These are phyloP conservation scores for Adelges cooleyi DNA, from an alignment of 1,140 invertebrate species.

Conservation along the genomic window DNA sequence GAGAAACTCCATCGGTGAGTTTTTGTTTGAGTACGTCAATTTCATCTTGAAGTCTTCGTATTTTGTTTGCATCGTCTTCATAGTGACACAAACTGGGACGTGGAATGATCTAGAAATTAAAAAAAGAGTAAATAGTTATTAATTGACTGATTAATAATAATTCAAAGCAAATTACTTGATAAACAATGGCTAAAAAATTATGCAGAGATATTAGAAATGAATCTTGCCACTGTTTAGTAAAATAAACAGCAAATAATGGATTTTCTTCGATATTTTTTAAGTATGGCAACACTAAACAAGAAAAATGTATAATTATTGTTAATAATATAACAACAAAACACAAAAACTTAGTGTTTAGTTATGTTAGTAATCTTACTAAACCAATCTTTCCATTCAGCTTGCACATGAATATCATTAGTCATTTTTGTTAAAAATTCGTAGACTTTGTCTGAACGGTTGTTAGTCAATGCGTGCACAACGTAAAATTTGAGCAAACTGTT, in stretches of 20 bases:
- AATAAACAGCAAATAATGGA: conserved; percentile 73
- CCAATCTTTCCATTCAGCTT: conserved; percentile 93
- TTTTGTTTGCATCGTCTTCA: conserved; percentile 68
- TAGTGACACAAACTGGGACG: conserved; percentile 71
- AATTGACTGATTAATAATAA: not conserved
- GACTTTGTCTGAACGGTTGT: conserved; percentile 71
- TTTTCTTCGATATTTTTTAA: conserved; percentile 84
- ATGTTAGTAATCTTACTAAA: conserved; percentile 59
- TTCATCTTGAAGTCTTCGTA: conserved; percentile 72
- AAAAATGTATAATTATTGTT: not conserved
- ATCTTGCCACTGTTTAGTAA: conserved; percentile 89
- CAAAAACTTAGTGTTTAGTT: not conserved
- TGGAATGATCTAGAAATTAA: conserved; percentile 55
- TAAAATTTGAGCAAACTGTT: conserved; percentile 81
- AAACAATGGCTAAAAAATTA: conserved; percentile 84
- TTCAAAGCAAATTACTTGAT: conserved; percentile 47
- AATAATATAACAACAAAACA: not conserved
- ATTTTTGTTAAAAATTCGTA: conserved; percentile 83
- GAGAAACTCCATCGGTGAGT: conserved; percentile 43
- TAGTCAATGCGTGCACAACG: conserved; percentile 70
- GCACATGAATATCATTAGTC: conserved; percentile 72
- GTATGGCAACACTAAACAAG: conserved; percentile 66
- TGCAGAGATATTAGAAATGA: conserved; percentile 84
- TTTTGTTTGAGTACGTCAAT: conserved; percentile 56
- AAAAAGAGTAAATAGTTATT: not conserved